Conservation (phyloP, 2,113 vertebrate species). For the Tachycineta bicolor region DNA sequence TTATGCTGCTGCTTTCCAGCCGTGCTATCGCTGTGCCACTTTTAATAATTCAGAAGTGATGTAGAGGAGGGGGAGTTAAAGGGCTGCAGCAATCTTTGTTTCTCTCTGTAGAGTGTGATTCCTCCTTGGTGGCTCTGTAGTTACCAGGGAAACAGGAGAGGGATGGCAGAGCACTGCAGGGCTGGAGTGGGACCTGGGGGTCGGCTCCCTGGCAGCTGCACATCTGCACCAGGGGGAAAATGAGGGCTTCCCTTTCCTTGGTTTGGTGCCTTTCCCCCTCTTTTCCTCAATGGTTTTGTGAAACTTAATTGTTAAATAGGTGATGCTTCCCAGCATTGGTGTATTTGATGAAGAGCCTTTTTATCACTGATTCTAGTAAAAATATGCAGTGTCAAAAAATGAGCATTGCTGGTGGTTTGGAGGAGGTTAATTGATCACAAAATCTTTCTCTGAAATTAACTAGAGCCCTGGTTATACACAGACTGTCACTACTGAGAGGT, state of each 20-base stretch:
- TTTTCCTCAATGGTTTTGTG: neutral
- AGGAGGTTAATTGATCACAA: neutral
- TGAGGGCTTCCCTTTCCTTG: neutral
- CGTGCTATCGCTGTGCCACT: neutral
- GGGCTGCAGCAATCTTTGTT: slow-evolving; percentile 44
- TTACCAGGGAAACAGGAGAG: slow-evolving; percentile 67
- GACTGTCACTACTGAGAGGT: neutral
- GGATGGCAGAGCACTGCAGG: neutral
- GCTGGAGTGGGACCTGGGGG: slow-evolving; percentile 16
- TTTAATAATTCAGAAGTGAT: slow-evolving; percentile 61
- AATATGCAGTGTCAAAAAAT: neutral
- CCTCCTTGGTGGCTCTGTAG: slow-evolving; percentile 49
- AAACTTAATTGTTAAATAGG: neutral
- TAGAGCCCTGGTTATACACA: neutral
- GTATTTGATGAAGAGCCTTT: neutral
- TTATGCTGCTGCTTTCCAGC: neutral
- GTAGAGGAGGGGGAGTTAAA: slow-evolving; percentile 33
- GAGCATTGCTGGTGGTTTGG: neutral
- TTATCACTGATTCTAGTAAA: neutral
- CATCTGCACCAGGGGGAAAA: neutral
- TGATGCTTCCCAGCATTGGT: neutral
- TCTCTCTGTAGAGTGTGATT: neutral
- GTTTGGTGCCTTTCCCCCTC: neutral
- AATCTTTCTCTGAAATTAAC: neutral
- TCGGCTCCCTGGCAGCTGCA: neutral